phyloP scores from a whole-genome alignment of 2,797 vertebrate species.

The Syngnathus rostellatus region DNA sequence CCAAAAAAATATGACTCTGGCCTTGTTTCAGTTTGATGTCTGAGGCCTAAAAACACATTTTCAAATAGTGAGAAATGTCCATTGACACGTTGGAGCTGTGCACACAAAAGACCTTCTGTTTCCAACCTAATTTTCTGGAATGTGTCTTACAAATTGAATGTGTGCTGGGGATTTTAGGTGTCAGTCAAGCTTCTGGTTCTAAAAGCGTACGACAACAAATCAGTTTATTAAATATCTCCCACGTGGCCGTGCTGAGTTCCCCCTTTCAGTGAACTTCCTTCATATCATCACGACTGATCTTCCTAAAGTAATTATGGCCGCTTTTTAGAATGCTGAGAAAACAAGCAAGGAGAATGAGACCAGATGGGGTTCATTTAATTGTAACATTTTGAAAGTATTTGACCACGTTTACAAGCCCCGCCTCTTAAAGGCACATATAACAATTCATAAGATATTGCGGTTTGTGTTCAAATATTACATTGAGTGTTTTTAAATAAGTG shows the following conservation, averaged over 20 bases:
- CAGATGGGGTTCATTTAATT: constrained; percentile 38
- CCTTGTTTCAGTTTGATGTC: constrained; percentile 41
- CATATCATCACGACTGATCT: not conserved
- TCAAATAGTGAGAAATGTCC: constrained; percentile 28
- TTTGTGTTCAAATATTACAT: not conserved
- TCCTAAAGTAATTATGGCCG: constrained; percentile 45
- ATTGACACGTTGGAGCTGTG: constrained; percentile 13
- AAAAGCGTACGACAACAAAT: constrained; percentile 1
- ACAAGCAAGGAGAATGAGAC: constrained; percentile 45
- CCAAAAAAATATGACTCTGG: constrained; percentile 18
- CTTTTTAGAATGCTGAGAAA: constrained; percentile 48
- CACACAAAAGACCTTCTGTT: not conserved
- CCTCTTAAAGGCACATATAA: not conserved
- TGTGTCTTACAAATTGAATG: not conserved
- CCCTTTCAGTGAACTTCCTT: constrained; percentile 6
- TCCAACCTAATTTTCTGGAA: not conserved
- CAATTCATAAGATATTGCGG: not conserved
- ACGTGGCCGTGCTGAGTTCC: constrained; percentile 35
- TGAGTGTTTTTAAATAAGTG: no score
- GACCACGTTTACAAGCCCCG: not conserved
- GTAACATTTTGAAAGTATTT: constrained; percentile 1
- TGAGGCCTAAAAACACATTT: constrained; percentile 30
- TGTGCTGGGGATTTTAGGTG: not conserved
- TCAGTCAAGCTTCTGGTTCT: not conserved
- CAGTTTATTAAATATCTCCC: constrained; percentile 41